Conservation (phyloP, 2,888 invertebrate genomes). For the Electrophaes corylata region DNA sequence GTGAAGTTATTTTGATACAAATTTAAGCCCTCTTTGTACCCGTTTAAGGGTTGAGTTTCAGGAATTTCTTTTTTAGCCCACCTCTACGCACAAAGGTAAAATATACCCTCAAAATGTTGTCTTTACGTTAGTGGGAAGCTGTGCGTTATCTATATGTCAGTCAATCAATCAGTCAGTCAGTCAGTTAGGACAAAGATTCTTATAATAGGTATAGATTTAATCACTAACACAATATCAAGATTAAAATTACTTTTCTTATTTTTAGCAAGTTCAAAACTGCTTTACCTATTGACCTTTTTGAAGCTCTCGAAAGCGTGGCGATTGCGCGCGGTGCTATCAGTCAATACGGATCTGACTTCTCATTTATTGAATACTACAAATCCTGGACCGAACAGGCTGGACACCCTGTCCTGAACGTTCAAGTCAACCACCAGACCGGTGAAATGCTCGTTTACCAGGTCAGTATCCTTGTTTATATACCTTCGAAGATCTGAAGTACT, state of each 20-base stretch:
- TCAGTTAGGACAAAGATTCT: too few relatives aligned
- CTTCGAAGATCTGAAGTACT: too few relatives aligned
- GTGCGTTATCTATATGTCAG: too few relatives aligned
- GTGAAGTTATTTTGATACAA: too few relatives aligned
- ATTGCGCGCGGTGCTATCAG: slow-evolving; percentile 51
- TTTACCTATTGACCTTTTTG: slow-evolving; percentile 78
- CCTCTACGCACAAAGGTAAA: too few relatives aligned
- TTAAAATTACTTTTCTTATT: slow-evolving; percentile 1
- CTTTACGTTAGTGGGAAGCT: too few relatives aligned
- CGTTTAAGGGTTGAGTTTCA: too few relatives aligned
- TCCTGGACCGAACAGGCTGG: slow-evolving; percentile 85
- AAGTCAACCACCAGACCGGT: slow-evolving; percentile 71
- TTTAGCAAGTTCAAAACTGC: slow-evolving; percentile 67
- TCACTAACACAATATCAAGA: neutral
- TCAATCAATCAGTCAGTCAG: too few relatives aligned
- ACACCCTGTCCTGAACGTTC: slow-evolving; percentile 84
- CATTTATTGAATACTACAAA: slow-evolving; percentile 68
- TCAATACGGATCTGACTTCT: slow-evolving; percentile 64
- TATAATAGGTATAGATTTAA: too few relatives aligned
- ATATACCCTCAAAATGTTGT: too few relatives aligned
- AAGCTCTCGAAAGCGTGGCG: slow-evolving; percentile 66
- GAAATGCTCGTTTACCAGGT: slow-evolving; percentile 75
- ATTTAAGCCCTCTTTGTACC: too few relatives aligned
- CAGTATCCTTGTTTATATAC: slow-evolving; percentile 13
- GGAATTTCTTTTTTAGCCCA: too few relatives aligned